These are phyloP conservation scores for Erebia palarica DNA, from an alignment of 2,888 invertebrate species.

Conservation along the genomic window DNA sequence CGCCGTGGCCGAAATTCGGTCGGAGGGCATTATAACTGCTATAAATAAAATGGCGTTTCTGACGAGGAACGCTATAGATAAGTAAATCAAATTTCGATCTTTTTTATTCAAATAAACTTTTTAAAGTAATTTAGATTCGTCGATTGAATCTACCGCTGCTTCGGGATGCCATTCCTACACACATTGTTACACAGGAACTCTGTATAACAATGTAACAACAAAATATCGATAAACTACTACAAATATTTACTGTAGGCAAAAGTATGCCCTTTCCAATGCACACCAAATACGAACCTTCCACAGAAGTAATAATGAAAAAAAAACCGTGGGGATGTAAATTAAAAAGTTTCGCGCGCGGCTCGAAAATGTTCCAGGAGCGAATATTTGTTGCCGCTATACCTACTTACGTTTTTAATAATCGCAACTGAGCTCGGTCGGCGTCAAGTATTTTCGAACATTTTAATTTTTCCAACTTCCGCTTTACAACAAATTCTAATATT, in stretches of 20 bases:
- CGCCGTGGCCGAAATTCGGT: too few relatives aligned
- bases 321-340: constrained; percentile 5
- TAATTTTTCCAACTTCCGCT: background rate
- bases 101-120: too few relatives aligned
- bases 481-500: background rate
- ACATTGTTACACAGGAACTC: too few relatives aligned
- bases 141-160: too few relatives aligned
- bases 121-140: too few relatives aligned
- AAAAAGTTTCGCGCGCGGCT: constrained; percentile 22
- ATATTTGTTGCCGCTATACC: constrained; percentile 17
- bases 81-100: too few relatives aligned
- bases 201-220: too few relatives aligned
- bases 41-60: too few relatives aligned
- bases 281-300: constrained; percentile 4
- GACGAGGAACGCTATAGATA: too few relatives aligned
- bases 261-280: background rate
- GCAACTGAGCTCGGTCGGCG: constrained; percentile 13
- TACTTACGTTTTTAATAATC: constrained; percentile 23
- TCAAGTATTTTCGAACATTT: constrained; percentile 13
- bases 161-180: too few relatives aligned
- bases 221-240: too few relatives aligned
- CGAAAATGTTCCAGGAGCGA: constrained; percentile 14
- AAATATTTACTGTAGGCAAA: background rate
- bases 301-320: constrained; percentile 22
- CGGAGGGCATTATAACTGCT: too few relatives aligned